Conservation (phyloP, 2,888 invertebrate species). For the Acleris emargana region DNA sequence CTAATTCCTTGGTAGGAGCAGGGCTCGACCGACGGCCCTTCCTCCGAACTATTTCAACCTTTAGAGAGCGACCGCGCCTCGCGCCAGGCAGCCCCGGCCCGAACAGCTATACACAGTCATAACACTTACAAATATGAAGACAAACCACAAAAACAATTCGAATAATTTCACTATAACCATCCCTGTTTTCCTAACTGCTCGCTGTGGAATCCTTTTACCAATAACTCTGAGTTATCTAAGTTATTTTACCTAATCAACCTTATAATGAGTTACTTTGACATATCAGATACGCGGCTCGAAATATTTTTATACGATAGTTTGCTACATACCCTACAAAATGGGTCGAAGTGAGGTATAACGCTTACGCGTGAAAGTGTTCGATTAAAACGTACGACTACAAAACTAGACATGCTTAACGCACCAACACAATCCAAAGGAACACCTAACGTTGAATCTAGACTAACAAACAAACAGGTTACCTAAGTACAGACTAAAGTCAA, state of each 20-base stretch:
- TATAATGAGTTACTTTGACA: conserved; percentile 83
- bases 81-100: conserved; percentile 39
- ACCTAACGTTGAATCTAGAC: conserved; percentile 62
- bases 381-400: conserved; percentile 52
- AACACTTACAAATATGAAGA: conserved; percentile 80
- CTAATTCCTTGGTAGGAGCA: conserved; percentile 66
- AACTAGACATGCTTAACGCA: conserved; percentile 45
- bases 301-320: conserved; percentile 72
- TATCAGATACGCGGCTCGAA: conserved; percentile 84
- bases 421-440: conserved; percentile 55
- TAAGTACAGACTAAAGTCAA: conserved; percentile 72
- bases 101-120: conserved; percentile 78
- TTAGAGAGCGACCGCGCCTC: conserved; percentile 64
- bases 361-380: conserved; percentile 52
- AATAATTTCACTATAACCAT: conserved; percentile 75
- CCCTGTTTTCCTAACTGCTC: conserved; percentile 83
- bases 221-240: conserved; percentile 77
- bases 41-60: conserved; percentile 68
- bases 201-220: conserved; percentile 73
- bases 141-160: conserved; percentile 77
- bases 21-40: conserved; percentile 38
- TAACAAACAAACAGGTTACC: conserved; percentile 64
- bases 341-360: conserved; percentile 70
- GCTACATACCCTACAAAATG: conserved; percentile 79
- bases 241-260: conserved; percentile 78